Conservation (phyloP, 1,140 invertebrate species). For the Micrasema longulum region DNA sequence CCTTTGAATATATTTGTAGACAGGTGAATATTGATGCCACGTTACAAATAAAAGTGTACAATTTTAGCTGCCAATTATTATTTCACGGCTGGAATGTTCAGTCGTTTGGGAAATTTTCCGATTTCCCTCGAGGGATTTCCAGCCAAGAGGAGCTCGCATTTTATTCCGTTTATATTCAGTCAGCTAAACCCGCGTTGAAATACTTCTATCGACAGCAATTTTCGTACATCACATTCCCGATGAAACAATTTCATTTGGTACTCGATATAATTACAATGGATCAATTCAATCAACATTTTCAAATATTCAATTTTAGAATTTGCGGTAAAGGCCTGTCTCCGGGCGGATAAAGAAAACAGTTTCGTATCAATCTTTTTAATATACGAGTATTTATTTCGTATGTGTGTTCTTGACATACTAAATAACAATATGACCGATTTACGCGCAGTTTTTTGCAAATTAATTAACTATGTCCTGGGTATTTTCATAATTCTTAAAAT, state of each 20-base stretch:
- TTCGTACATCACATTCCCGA: neutral
- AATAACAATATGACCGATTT: too few species aligned
- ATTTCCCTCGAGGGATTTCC: neutral
- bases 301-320: too few species aligned
- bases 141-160: slow-evolving; percentile 1
- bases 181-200: slow-evolving; percentile 18
- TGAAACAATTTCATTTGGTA: neutral
- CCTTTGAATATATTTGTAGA: neutral
- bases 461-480: too few species aligned
- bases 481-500: too few species aligned
- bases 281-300: too few species aligned
- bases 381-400: too few species aligned
- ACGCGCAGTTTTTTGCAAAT: too few species aligned
- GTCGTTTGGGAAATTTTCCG: slow-evolving; percentile 26
- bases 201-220: slow-evolving; percentile 18
- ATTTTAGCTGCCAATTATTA: slow-evolving; percentile 24
- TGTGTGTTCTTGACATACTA: too few species aligned
- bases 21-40: neutral
- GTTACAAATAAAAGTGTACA: slow-evolving; percentile 10
- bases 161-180: slow-evolving; percentile 27
- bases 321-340: too few species aligned
- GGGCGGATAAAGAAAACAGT: too few species aligned
- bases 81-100: slow-evolving; percentile 15
- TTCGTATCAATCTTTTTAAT: too few species aligned
- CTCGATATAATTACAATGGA: too few species aligned